Evolutionary conservation across 2,113 vertebrate genomes (phyloP), one percentile per base, ranked within the genome.

Genomic region (Oryzias melastigma): DNA sequence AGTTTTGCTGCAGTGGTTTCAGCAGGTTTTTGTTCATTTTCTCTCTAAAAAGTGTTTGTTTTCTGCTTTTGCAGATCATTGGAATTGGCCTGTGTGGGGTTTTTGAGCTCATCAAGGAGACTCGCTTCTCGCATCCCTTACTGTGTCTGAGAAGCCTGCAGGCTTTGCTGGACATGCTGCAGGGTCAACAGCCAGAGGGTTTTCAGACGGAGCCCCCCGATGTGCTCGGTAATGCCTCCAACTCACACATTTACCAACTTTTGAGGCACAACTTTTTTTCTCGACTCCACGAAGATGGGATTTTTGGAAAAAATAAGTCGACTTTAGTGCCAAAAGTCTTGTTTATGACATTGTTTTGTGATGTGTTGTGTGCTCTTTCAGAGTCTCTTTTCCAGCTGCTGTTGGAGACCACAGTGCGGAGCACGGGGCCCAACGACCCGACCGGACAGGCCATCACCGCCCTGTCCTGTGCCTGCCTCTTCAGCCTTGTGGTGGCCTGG

Each of bases 81-180:
- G 95, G 97, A 76, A 95, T 99, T 75, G 97, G 97, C 68, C 91
- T 99, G 61, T 98, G 97, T 85, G 97, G 98, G 84, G 97, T 99
- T 50, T 99, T 99, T 77, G 97, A 99, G 74, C 86, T 99, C 81
- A 99, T 99, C 66, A 98, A 98, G 82, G 97, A 99, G 89, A 99
- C 97, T 0, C 93, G 97, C 40, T 98, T 98, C 91, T 98, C 96
- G 57, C 97, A 99, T 82, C 96, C 96, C 29, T 94, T 95, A 17
- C 90, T 99, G 68, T 99, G 97, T 85, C 91, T 98, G 85, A 93
- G 97, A 61, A 99, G 97, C 88, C 90, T 99, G 10, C 97, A 99
- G 85, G 97, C 97, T 22, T 90, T 99, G 68, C 91, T 99, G 83
- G 97, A 98, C 66, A 96, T 98, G 78, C 93, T 99, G 51, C 97